These are phyloP conservation scores for Noctua janthe DNA, from an alignment of 2,888 invertebrate species.

Conservation along the genomic window DNA sequence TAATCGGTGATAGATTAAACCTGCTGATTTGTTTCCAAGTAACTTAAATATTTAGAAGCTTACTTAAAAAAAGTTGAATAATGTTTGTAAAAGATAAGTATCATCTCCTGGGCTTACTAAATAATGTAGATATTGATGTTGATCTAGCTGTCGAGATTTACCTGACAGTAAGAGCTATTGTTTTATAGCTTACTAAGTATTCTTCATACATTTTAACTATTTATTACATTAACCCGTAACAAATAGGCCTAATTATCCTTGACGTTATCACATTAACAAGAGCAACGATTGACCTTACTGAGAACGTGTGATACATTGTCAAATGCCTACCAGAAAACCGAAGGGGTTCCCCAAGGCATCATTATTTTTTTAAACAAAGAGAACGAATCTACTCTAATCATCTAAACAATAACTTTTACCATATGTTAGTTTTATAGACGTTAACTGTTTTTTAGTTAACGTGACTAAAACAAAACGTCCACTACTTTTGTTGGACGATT, in stretches of 20 bases:
- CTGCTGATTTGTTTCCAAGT: background rate
- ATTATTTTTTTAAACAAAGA: slow-evolving; percentile 16
- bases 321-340: slow-evolving; percentile 26
- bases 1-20: background rate
- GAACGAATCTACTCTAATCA: slow-evolving; percentile 5
- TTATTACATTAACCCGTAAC: background rate
- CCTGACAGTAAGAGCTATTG: background rate
- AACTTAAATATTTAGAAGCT: background rate
- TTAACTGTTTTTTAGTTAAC: slow-evolving; percentile 15
- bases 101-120: background rate
- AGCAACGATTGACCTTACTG: background rate
- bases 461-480: slow-evolving; percentile 27
- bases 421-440: slow-evolving; percentile 7
- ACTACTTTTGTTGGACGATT: slow-evolving; percentile 21
- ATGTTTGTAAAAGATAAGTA: background rate
- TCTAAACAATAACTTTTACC: slow-evolving; percentile 12
- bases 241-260: background rate
- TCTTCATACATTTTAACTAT: background rate
- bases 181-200: background rate
- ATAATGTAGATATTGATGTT: background rate
- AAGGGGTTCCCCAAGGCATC: slow-evolving; percentile 49
- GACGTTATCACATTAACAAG: slow-evolving; percentile 6
- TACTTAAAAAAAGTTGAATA: background rate
- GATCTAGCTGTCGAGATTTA: background rate
- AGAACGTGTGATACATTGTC: slow-evolving; percentile 37